Evolutionary conservation across 2,113 vertebrate genomes (phyloP).

Genomic region (Phalacrocorax brasilianus): DNA sequence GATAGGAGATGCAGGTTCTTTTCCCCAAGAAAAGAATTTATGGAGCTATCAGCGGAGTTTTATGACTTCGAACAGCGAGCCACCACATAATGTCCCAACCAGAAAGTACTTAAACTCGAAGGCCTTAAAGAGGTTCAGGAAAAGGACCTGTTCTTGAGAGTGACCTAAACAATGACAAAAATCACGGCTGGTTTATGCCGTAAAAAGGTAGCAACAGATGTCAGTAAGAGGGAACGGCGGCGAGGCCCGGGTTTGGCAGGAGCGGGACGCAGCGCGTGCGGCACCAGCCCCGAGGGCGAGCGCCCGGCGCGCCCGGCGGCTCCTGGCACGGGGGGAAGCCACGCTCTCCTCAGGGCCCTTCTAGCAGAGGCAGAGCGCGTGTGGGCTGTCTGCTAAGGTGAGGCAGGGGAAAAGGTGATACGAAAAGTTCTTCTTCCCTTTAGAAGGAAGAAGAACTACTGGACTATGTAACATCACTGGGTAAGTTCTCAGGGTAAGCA

Average conservation of each 20-base stretch:
- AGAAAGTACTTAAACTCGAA: neutral
- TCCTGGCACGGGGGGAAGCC: neutral
- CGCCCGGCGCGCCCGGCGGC: neutral
- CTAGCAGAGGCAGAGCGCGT: neutral
- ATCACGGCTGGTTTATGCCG: rapidly evolving
- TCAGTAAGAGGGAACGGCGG: neutral
- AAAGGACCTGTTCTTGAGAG: neutral
- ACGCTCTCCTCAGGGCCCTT: neutral
- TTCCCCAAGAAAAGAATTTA: constrained; percentile 19
- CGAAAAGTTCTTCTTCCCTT: neutral
- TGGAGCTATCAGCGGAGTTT: neutral
- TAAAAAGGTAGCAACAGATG: neutral
- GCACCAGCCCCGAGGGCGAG: neutral
- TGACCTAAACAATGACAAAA: rapidly evolving
- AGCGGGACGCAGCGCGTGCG: no score
- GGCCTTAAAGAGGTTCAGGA: neutral
- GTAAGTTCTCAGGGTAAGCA: neutral
- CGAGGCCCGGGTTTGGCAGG: rapidly evolving
- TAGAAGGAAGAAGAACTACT: neutral
- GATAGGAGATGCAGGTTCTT: neutral
- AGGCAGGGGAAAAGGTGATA: neutral
- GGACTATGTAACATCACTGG: rapidly evolving
- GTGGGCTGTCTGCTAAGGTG: neutral
- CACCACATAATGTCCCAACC: neutral
- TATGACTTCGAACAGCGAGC: constrained; percentile 1